Percentiles rank a stretch among this genome's conserved stretches.
Conservation (phyloP, 2,113 vertebrate species). For the Cheilinus undulatus region DNA sequence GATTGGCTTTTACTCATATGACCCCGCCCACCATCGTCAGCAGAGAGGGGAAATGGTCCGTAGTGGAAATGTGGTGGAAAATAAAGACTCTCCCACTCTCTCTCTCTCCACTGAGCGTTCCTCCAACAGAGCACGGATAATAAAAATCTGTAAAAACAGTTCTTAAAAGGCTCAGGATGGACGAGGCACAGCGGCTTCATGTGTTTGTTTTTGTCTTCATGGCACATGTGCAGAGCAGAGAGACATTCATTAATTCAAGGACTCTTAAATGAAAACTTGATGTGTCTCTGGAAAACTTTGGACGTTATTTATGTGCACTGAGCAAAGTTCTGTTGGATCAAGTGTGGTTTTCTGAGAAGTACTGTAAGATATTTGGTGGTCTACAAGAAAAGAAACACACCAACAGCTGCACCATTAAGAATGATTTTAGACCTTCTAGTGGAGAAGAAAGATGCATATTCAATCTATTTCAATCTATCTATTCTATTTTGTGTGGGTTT, state of each 20-base stretch:
- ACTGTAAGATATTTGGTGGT: no score
- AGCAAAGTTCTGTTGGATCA: no score
- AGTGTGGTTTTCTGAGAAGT: no score
- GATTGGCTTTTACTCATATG: conserved; percentile 79
- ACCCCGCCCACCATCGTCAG: conserved; percentile 75
- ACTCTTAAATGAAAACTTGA: no score
- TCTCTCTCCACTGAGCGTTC: conserved; percentile 55
- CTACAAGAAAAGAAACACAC: neutral
- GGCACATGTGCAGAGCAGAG: conserved; percentile 3
- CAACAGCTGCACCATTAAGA: no score
- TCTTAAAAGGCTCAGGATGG: conserved; percentile 83
- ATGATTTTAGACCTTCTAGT: no score
- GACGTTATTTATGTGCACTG: no score
- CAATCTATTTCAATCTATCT: no score
- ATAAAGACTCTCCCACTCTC: conserved; percentile 62
- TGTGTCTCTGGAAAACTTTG: no score
- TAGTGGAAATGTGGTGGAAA: conserved; percentile 83
- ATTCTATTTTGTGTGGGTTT: no score
- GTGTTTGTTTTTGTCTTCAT: conserved; percentile 36
- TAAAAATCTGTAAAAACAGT: conserved; percentile 88
- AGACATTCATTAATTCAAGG: neutral
- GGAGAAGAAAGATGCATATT: no score
- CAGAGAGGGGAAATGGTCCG: conserved; percentile 78
- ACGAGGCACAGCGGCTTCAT: conserved; percentile 76
- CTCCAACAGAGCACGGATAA: conserved; percentile 84